Evolutionary conservation across 1,140 invertebrate genomes (phyloP).

Genomic region (Brachionus asplanchnoidis): DNA sequence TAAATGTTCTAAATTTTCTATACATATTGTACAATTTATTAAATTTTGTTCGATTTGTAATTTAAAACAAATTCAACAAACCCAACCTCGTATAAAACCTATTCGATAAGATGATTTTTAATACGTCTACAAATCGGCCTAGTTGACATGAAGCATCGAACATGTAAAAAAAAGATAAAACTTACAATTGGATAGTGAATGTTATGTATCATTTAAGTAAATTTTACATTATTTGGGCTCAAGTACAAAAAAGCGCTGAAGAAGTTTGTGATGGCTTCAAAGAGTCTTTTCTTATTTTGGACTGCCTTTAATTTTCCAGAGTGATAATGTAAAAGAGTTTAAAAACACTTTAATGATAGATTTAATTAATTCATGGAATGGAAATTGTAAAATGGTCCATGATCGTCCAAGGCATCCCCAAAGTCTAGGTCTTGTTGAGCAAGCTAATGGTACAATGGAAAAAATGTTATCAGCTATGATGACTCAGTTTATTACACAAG

Average conservation of each 20-base stretch:
- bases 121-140: neutral
- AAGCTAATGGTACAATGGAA: neutral
- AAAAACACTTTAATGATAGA: no score
- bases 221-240: neutral
- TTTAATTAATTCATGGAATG: neutral
- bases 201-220: neutral
- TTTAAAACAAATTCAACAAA: neutral
- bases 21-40: neutral
- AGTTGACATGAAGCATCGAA: neutral
- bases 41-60: neutral
- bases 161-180: neutral
- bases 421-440: conserved; percentile 45
- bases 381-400: conserved; percentile 45
- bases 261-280: neutral
- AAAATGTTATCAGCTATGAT: neutral
- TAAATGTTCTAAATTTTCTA: no score
- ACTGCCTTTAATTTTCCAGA: no score
- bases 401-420: conserved; percentile 46
- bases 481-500: no score
- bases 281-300: no score
- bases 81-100: neutral
- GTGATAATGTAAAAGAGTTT: no score
- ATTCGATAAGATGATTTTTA: neutral
- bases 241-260: neutral
- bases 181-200: neutral